Conservation (phyloP, 2,797 vertebrate species). For the Pseudochromis fuscus region DNA sequence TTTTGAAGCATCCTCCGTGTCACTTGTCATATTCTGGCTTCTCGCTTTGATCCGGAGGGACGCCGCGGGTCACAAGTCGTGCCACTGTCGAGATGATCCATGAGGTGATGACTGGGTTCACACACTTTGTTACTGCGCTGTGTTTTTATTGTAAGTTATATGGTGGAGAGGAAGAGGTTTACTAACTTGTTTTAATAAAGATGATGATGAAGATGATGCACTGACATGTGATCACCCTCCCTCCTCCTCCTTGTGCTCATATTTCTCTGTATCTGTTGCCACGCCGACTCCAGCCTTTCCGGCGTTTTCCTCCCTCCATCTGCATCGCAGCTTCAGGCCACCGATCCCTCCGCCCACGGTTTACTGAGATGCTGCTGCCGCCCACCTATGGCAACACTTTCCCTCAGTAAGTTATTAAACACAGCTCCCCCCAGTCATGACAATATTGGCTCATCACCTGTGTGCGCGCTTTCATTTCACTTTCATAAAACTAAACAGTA, state of each 20-base stretch:
- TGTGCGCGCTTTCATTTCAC: conserved; percentile 50
- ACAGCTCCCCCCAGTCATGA: conserved; percentile 63
- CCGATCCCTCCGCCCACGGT: conserved; percentile 56
- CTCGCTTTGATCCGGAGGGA: conserved; percentile 50
- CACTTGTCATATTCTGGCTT: conserved; percentile 63
- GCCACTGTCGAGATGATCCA: conserved; percentile 46
- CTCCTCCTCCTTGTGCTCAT: conserved; percentile 10
- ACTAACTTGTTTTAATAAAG: conserved; percentile 19
- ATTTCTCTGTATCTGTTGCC: conserved; percentile 21
- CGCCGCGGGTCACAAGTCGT: conserved; percentile 45
- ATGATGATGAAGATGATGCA: not conserved
- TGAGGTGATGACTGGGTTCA: conserved; percentile 26
- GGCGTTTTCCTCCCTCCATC: conserved; percentile 33
- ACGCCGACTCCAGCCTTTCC: not conserved
- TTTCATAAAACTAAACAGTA: conserved; percentile 61
- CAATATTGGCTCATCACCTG: conserved; percentile 61
- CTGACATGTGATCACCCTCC: conserved; percentile 6
- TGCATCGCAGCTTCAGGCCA: conserved; percentile 44
- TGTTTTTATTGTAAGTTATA: conserved; percentile 2
- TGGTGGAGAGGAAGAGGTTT: not conserved
- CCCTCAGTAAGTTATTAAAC: conserved; percentile 67
- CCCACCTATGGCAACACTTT: conserved; percentile 56
- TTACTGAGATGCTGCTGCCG: conserved; percentile 61
- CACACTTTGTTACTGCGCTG: conserved; percentile 1
- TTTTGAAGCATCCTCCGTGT: conserved; percentile 54